Percentiles rank a stretch among this genome's conserved stretches.
Evolutionary conservation across 2,113 vertebrate genomes (phyloP).

Genomic region (Hystrix brachyura): DNA sequence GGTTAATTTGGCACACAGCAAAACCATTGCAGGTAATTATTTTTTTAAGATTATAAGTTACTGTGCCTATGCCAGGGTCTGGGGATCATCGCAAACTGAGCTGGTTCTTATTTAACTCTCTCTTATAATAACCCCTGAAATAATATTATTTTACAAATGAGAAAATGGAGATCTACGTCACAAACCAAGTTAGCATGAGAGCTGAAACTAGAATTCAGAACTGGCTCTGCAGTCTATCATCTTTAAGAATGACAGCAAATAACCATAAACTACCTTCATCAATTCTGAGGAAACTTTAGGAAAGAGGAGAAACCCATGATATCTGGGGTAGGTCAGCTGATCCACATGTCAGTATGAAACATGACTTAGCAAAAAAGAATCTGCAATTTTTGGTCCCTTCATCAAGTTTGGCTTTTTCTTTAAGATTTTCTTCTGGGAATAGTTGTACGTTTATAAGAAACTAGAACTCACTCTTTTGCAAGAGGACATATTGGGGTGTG

Average conservation of each 20-base stretch:
- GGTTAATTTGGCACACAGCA: not conserved
- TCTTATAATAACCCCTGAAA: not conserved
- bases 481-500: not conserved
- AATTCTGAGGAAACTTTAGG: not conserved
- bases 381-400: not conserved
- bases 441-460: not conserved
- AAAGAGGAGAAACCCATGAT: not conserved
- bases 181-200: not conserved
- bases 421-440: not conserved
- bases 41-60: not conserved
- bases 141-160: conserved; percentile 55
- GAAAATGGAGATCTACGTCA: not conserved
- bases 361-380: not conserved
- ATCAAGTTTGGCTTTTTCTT: not conserved
- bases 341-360: not conserved
- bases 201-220: not conserved
- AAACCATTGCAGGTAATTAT: not conserved
- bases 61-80: not conserved
- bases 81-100: not conserved
- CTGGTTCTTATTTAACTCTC: conserved; percentile 15
- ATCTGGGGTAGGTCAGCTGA: not conserved
- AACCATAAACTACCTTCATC: not conserved
- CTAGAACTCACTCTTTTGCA: conserved; percentile 3
- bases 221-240: not conserved
- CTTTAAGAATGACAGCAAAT: not conserved